These are phyloP conservation scores for Clanis bilineata DNA, from an alignment of 2,888 invertebrate species.

Conservation along the genomic window DNA sequence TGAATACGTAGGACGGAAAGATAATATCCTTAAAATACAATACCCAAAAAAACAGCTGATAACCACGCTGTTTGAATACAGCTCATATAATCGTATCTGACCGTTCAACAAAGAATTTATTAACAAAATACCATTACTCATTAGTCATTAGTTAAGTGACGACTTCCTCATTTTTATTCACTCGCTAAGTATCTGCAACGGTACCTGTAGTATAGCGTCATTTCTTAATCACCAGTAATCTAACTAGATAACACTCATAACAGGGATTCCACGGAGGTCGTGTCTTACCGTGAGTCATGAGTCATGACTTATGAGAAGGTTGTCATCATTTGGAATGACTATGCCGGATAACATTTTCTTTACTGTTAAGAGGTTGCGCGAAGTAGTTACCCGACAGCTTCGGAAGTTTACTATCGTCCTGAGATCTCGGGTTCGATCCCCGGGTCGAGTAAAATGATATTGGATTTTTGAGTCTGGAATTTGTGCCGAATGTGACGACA, in stretches of 20 bases:
- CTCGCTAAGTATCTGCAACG: background rate
- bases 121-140: background rate
- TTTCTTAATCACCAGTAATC: slow-evolving; percentile 4
- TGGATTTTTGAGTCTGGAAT: too few species aligned
- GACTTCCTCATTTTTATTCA: background rate
- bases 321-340: background rate
- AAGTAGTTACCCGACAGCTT: too few species aligned
- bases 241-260: slow-evolving; percentile 18
- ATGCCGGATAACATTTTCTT: background rate
- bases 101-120: background rate
- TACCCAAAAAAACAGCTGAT: too few species aligned
- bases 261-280: slow-evolving; percentile 58
- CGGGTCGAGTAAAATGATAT: too few species aligned
- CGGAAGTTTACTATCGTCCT: too few species aligned
- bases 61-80: too few species aligned
- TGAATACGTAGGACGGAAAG: too few species aligned
- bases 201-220: slow-evolving; percentile 7
- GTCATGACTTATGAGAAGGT: background rate
- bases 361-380: too few species aligned
- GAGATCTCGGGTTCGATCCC: too few species aligned
- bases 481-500: too few species aligned
- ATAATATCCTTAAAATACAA: too few species aligned
- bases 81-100: background rate
- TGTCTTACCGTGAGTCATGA: slow-evolving; percentile 54
- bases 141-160: background rate